These are phyloP conservation scores for Dicyrtoma fusca DNA, from an alignment of 2,888 invertebrate species.

Conservation along the genomic window DNA sequence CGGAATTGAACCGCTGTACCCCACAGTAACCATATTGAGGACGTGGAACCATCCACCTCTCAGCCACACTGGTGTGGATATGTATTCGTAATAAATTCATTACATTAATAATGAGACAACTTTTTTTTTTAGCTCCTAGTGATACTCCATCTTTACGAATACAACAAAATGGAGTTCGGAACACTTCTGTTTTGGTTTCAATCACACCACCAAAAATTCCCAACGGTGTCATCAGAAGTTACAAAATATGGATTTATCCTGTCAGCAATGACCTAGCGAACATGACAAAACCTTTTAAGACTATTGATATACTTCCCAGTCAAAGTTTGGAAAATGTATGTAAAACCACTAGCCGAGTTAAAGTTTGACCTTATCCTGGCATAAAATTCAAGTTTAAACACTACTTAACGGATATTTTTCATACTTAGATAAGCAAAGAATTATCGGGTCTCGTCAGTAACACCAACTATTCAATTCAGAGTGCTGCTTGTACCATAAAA, in stretches of 20 bases:
- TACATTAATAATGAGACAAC: constrained; percentile 54
- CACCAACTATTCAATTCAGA: constrained; percentile 70
- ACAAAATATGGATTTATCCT: constrained; percentile 60
- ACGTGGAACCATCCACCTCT: no score
- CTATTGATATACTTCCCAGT: neutral
- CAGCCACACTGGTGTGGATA: no score
- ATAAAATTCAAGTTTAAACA: no score
- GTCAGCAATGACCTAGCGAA: neutral
- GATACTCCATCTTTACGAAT: constrained; percentile 65
- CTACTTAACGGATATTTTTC: neutral
- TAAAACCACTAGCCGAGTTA: no score
- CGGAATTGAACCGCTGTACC: no score
- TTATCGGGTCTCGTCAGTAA: constrained; percentile 65
- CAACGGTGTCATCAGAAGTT: constrained; percentile 75
- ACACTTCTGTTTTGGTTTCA: constrained; percentile 67
- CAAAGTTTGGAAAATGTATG: neutral
- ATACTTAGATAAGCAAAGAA: constrained; percentile 46
- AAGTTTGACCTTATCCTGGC: no score
- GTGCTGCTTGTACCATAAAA: constrained; percentile 72
- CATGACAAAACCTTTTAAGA: neutral
- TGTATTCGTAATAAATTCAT: no score
- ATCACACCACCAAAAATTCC: constrained; percentile 72
- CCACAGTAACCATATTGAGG: no score
- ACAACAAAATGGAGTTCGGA: constrained; percentile 65
- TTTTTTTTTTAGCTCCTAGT: constrained; percentile 62